Evolutionary conservation across 2,888 invertebrate species (phyloP).

Genomic region (Oxytorus armatus): DNA sequence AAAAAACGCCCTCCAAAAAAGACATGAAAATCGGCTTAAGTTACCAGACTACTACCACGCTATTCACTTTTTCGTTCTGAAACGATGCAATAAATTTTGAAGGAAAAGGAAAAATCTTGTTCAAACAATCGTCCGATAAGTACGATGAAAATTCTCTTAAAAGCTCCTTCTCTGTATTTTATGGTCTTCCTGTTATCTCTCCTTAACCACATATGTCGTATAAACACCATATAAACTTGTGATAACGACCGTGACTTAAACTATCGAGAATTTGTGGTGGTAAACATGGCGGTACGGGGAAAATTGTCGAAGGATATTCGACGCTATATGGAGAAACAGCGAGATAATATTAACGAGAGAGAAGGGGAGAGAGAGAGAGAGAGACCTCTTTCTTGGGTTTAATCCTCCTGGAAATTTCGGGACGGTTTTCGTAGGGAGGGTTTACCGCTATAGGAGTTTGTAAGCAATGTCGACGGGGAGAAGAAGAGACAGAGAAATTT

Average conservation of each 20-base stretch:
- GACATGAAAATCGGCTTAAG: too few relatives aligned
- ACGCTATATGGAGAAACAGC: constrained; percentile 19
- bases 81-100: constrained; percentile 6
- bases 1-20: too few relatives aligned
- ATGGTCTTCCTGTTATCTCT: constrained; percentile 40
- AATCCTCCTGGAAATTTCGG: constrained; percentile 58
- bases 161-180: constrained; percentile 9
- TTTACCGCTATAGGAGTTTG: neutral
- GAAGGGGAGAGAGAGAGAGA: neutral
- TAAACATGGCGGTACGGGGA: constrained; percentile 31
- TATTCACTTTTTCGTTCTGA: neutral
- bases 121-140: constrained; percentile 25
- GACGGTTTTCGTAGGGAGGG: constrained; percentile 1
- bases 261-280: constrained; percentile 20
- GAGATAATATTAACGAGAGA: constrained; percentile 11
- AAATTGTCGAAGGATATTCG: constrained; percentile 59
- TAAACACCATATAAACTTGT: constrained; percentile 51
- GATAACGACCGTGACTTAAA: constrained; percentile 38
- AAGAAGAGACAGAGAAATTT: constrained; percentile 39
- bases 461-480: constrained; percentile 29
- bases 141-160: constrained; percentile 16
- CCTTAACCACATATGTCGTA: neutral
- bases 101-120: neutral
- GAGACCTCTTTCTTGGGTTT: constrained; percentile 39
- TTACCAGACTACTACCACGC: too few relatives aligned